Evolutionary conservation across 2,888 invertebrate genomes (phyloP), one percentile per base, ranked within the genome.

Genomic region (Macrophya annulata): DNA sequence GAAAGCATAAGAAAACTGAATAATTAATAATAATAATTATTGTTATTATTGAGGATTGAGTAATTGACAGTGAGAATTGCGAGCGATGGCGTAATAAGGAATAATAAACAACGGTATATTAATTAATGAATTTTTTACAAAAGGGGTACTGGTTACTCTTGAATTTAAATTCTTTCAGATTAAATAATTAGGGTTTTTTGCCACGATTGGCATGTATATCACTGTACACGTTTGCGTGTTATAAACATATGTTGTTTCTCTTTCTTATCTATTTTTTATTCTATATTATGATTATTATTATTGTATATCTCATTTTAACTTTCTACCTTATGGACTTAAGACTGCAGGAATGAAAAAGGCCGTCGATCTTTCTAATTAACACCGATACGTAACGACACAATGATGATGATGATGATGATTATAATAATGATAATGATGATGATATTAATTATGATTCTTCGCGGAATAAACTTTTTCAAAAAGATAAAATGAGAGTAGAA

Each of bases 301-400:
- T 71, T 40, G 71, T 71, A 71, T 62, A 62, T 62, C 62, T 3
- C 62, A 25, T 62, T 62, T 62, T 62, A 62, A 62, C 71, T 37
- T 72, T 43, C 43, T 72, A 72, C 21, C 76, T 25, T 21, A 45
- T 76, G 48, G 76, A 76, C 51, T 71, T 72, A 72, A 72, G 43
- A 43, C 43, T 72, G 71, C 17, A n/a, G 43, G n/a, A 72, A 72
- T 25, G 2, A 65, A 37, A n/a, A 72, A 89, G 86, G 5, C 62
- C 62, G 21, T 12, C 62, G 62, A 62, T 25, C 62, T 55, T 55
- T 55, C 55, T 55, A n/a, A 55, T 55, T n/a, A 55, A 55, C 89
- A 90, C 87, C 89, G 88, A 89, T 88, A 88, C 87, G 86, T 86
- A 89, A 89, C 84, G 88, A 89, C 88, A 87, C 87, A 59, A 21